Percentiles rank a stretch among this genome's conserved stretches.
These are phyloP conservation scores for Nerophis lumbriciformis DNA, from an alignment of 2,113 vertebrate species.

Conservation along the genomic window DNA sequence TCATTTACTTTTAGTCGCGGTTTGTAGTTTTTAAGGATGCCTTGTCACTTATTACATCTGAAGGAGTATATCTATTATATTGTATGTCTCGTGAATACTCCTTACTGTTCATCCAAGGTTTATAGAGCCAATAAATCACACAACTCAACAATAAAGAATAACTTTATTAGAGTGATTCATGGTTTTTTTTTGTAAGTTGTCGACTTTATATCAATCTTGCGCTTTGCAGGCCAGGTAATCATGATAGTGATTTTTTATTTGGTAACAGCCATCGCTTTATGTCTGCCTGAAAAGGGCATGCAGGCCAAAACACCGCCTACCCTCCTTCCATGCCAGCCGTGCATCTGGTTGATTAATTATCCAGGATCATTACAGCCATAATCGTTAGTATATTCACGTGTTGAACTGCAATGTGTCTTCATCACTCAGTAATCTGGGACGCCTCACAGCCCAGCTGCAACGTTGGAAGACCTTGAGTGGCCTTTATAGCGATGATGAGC, in stretches of 20 bases:
- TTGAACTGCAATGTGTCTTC: constrained; percentile 28
- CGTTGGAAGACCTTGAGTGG: constrained; percentile 30
- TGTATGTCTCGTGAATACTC: constrained; percentile 20
- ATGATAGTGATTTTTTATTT: constrained; percentile 19
- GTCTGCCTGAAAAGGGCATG: constrained; percentile 40
- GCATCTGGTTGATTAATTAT: constrained; percentile 39
- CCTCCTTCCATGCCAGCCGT: background rate
- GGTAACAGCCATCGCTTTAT: constrained; percentile 29
- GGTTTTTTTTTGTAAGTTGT: constrained; percentile 5
- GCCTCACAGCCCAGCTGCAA: constrained; percentile 27
- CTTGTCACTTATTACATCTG: constrained; percentile 10
- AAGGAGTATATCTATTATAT: constrained; percentile 16
- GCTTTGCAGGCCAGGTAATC: constrained; percentile 25
- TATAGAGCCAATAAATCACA: constrained; percentile 1
- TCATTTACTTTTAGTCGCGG: constrained; percentile 23
- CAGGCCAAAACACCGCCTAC: constrained; percentile 27
- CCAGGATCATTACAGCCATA: constrained; percentile 26
- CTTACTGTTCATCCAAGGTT: constrained; percentile 7
- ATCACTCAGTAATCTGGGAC: constrained; percentile 21
- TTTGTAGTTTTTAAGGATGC: constrained; percentile 21
- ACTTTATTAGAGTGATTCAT: background rate
- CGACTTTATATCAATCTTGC: constrained; percentile 7
- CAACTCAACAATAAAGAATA: background rate
- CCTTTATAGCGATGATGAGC: constrained; percentile 27
- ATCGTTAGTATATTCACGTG: constrained; percentile 15